Evolutionary conservation across 2,113 vertebrate genomes (phyloP).

Genomic region (Otus sunia): DNA sequence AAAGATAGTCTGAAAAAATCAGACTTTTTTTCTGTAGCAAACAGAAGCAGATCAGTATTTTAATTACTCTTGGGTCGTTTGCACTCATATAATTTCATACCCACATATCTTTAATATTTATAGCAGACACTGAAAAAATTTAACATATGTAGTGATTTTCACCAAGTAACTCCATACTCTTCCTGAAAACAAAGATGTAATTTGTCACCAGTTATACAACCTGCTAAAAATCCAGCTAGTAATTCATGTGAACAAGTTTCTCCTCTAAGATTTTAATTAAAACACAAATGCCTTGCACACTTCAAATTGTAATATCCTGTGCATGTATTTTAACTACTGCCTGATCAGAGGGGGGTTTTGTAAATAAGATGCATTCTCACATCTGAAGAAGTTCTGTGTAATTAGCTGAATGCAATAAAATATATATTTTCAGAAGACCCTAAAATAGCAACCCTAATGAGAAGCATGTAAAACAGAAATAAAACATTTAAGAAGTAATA

Average conservation of each 20-base stretch:
- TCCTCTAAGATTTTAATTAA: constrained; percentile 75
- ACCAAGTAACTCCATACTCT: constrained; percentile 69
- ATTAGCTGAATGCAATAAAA: background rate
- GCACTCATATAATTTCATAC: constrained; percentile 67
- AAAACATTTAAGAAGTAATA: background rate
- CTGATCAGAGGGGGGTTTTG: constrained; percentile 22
- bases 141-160: constrained; percentile 77
- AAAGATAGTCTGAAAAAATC: background rate
- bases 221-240: constrained; percentile 69
- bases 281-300: constrained; percentile 62
- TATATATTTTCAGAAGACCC: background rate
- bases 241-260: constrained; percentile 74
- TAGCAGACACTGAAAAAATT: constrained; percentile 70
- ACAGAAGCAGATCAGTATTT: constrained; percentile 67
- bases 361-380: constrained; percentile 32
- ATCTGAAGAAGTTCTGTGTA: constrained; percentile 10
- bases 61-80: constrained; percentile 69
- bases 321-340: constrained; percentile 23
- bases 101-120: constrained; percentile 77
- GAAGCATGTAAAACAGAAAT: background rate
- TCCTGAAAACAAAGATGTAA: constrained; percentile 75
- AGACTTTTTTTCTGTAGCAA: background rate
- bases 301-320: constrained; percentile 56
- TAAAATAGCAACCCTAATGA: background rate
- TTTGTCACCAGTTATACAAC: constrained; percentile 74